Evolutionary conservation across 1,140 invertebrate species (phyloP).

Genomic region (Drosophila azteca): DNA sequence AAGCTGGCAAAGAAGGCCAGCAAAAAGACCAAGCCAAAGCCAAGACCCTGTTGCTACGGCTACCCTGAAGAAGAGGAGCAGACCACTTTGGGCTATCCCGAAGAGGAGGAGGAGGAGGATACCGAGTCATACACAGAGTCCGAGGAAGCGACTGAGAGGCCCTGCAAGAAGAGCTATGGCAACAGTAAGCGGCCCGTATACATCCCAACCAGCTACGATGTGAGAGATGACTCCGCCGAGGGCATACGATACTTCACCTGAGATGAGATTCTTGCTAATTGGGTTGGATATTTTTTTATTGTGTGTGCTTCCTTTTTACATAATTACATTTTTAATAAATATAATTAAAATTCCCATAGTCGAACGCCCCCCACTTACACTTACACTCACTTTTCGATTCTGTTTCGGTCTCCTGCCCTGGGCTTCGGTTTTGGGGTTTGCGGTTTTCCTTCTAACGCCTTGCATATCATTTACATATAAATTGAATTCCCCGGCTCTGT

Average conservation of each 20-base stretch:
- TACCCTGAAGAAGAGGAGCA: slow-evolving; percentile 17
- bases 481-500: slow-evolving; percentile 68
- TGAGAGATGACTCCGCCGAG: slow-evolving; percentile 53
- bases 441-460: slow-evolving; percentile 55
- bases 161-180: slow-evolving; percentile 18
- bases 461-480: slow-evolving; percentile 80
- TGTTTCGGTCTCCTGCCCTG: not conserved
- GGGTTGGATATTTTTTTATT: slow-evolving; percentile 36
- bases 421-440: not conserved
- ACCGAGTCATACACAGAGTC: not conserved
- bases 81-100: not conserved
- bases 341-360: slow-evolving; percentile 70
- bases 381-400: not conserved
- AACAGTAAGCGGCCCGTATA: slow-evolving; percentile 2
- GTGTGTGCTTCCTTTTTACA: slow-evolving; percentile 19
- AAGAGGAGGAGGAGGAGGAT: slow-evolving; percentile 17
- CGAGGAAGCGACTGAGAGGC: slow-evolving; percentile 27
- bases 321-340: slow-evolving; percentile 78
- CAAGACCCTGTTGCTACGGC: slow-evolving; percentile 23
- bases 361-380: not conserved
- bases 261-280: slow-evolving; percentile 25
- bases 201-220: slow-evolving; percentile 40
- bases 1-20: slow-evolving; percentile 47
- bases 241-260: slow-evolving; percentile 62
- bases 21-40: slow-evolving; percentile 47